Evolutionary conservation across 2,888 invertebrate species (phyloP).

Genomic region (Caenorhabditis plicata): DNA sequence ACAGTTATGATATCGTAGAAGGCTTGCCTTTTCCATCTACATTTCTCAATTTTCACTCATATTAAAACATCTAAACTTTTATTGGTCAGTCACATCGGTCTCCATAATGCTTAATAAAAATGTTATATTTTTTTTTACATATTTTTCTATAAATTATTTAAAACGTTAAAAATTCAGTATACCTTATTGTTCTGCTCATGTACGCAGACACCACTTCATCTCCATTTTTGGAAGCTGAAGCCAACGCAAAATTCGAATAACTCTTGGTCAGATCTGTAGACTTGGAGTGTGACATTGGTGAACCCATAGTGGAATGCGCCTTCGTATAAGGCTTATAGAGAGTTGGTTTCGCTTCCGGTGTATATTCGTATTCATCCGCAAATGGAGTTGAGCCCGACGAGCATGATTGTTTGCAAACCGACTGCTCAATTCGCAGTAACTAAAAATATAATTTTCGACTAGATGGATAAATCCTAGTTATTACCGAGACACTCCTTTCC

Average conservation of each 20-base stretch:
- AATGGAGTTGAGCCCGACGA: slow-evolving; percentile 50
- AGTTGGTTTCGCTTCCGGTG: slow-evolving; percentile 27
- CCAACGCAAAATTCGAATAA: slow-evolving; percentile 39
- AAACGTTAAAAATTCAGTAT: neutral
- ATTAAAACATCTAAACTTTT: too few relatives aligned
- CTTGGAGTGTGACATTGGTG: slow-evolving; percentile 26
- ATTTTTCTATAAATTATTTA: too few relatives aligned
- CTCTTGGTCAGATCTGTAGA: slow-evolving; percentile 37
- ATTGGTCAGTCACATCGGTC: too few relatives aligned
- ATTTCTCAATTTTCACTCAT: too few relatives aligned
- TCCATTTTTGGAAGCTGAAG: slow-evolving; percentile 20
- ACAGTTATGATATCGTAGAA: too few relatives aligned
- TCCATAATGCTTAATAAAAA: too few relatives aligned
- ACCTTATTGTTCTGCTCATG: slow-evolving; percentile 41
- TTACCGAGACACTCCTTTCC: slow-evolving; percentile 25
- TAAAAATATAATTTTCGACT: slow-evolving; percentile 2
- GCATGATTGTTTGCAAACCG: slow-evolving; percentile 45
- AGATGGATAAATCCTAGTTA: neutral
- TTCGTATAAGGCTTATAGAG: slow-evolving; percentile 35
- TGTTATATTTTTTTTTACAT: too few relatives aligned
- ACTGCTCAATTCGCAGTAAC: slow-evolving; percentile 36
- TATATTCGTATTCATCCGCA: slow-evolving; percentile 41
- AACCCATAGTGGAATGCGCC: slow-evolving; percentile 29
- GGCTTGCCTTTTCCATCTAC: too few relatives aligned
- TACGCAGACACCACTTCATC: slow-evolving; percentile 34